Evolutionary conservation across 2,113 vertebrate genomes (phyloP).

Genomic region (Plotosus lineatus): DNA sequence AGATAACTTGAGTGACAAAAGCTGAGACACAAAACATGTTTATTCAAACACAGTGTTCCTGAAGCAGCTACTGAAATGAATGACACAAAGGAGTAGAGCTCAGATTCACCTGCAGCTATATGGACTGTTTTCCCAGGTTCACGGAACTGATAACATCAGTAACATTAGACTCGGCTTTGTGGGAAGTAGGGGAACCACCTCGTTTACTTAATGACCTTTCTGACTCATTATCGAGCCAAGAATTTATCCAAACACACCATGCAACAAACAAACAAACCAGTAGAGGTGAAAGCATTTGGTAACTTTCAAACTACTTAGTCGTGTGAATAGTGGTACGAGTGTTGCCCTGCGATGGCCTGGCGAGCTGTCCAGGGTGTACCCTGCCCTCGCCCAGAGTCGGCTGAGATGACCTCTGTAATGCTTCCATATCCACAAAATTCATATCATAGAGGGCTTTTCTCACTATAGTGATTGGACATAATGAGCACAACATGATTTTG

Average conservation of each 20-base stretch:
- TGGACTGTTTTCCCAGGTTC: constrained; percentile 2
- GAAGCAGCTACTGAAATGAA: background rate
- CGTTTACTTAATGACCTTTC: constrained; percentile 29
- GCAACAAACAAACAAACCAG: background rate
- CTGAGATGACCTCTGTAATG: background rate
- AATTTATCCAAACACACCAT: constrained; percentile 15
- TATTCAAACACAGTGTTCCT: constrained; percentile 15
- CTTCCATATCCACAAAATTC: background rate
- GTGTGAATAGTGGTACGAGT: too few species aligned
- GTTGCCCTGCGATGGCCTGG: too few species aligned
- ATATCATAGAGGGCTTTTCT: background rate
- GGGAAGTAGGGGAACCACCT: background rate
- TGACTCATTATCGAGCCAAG: background rate
- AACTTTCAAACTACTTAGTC: too few species aligned
- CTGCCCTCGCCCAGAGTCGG: too few species aligned
- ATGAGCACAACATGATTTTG: too few species aligned
- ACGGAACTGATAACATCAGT: constrained; percentile 27
- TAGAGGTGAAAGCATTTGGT: background rate
- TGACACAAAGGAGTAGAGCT: constrained; percentile 9
- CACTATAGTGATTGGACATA: background rate
- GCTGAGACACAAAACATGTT: constrained; percentile 26
- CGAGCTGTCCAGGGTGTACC: too few species aligned
- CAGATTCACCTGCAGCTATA: constrained; percentile 20
- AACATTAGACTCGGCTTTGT: constrained; percentile 27
- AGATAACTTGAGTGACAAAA: constrained; percentile 8